phyloP scores from a whole-genome alignment of 1,140 invertebrate genomes.

The Parasteatoda tepidariorum region DNA sequence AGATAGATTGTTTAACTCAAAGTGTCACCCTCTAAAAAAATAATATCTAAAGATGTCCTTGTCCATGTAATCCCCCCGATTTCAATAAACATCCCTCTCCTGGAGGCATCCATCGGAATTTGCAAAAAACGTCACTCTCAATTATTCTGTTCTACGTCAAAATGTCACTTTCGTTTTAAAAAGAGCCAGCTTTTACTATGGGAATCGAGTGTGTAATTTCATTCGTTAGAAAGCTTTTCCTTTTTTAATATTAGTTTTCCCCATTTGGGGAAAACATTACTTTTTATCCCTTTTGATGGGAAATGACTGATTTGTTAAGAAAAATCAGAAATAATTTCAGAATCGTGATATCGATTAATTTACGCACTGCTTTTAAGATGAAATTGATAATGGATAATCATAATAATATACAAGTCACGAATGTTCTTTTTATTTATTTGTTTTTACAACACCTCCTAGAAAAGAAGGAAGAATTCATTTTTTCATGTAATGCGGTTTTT shows the following conservation, averaged over 20 bases:
- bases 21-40: background rate
- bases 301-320: too few species aligned
- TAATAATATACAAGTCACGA: too few species aligned
- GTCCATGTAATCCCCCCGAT: conserved; percentile 19
- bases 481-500: too few species aligned
- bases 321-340: too few species aligned
- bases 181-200: conserved; percentile 14
- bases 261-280: too few species aligned
- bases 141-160: conserved; percentile 15
- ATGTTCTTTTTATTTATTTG: too few species aligned
- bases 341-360: too few species aligned
- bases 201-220: conserved; percentile 26
- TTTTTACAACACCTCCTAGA: too few species aligned
- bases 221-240: background rate
- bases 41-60: background rate
- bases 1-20: background rate
- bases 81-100: conserved; percentile 13
- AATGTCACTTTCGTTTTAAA: conserved; percentile 43
- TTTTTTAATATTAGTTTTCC: background rate
- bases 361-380: too few species aligned
- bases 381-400: too few species aligned
- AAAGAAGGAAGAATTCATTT: too few species aligned
- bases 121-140: conserved; percentile 17
- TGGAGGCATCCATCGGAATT: conserved; percentile 26
- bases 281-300: too few species aligned